Evolutionary conservation across 2,888 invertebrate species (phyloP).

Genomic region (Acanthosoma haemorrhoidale): DNA sequence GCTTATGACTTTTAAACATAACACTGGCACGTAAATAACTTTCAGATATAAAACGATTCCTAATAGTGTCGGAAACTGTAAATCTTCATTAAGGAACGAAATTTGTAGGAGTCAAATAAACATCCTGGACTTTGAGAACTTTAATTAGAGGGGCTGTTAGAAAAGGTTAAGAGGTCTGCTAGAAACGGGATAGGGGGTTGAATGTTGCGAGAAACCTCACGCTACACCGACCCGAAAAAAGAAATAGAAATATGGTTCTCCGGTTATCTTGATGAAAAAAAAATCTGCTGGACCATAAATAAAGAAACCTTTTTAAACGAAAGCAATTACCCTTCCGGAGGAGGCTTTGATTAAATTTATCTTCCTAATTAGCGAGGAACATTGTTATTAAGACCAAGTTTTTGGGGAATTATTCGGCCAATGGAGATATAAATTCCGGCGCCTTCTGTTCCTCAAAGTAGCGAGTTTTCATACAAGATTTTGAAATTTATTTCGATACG

Average conservation of each 20-base stretch:
- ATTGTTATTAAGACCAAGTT: constrained; percentile 1
- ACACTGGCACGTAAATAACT: too few relatives aligned
- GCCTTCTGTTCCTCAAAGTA: too few relatives aligned
- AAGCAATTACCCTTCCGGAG: constrained; percentile 1
- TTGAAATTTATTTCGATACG: too few relatives aligned
- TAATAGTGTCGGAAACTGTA: too few relatives aligned
- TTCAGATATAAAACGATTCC: too few relatives aligned
- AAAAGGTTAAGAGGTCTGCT: too few relatives aligned
- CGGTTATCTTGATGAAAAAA: background rate
- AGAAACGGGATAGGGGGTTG: background rate
- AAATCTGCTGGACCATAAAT: background rate
- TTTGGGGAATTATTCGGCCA: background rate
- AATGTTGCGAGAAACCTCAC: background rate
- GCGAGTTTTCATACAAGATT: too few relatives aligned
- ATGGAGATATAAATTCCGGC: background rate
- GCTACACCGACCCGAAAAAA: background rate
- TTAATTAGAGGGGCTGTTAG: too few relatives aligned
- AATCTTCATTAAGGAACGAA: too few relatives aligned
- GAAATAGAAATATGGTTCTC: background rate
- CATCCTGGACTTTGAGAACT: too few relatives aligned
- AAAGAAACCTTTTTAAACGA: constrained; percentile 10
- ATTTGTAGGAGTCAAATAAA: too few relatives aligned
- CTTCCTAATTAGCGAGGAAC: background rate
- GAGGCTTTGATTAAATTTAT: constrained; percentile 5
- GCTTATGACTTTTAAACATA: too few relatives aligned